phyloP scores from a whole-genome alignment of 2,888 invertebrate genomes.

The Amblyteles armatorius region DNA sequence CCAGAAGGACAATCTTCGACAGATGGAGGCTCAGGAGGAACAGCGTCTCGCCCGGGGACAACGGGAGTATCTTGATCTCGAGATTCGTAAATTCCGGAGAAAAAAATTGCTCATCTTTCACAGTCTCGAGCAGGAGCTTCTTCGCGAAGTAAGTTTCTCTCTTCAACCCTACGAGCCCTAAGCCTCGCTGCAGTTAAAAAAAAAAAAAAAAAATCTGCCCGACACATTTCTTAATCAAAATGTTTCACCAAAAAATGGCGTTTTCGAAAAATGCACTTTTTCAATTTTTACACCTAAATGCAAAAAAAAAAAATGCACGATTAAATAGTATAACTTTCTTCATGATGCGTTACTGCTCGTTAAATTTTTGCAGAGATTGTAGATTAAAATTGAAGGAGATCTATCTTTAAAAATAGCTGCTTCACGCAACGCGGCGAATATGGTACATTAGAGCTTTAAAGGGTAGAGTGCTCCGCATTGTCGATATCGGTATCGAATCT shows the following conservation, averaged over 20 bases:
- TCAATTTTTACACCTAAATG: not conserved
- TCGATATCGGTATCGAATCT: not conserved
- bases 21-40: constrained; percentile 96
- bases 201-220: not conserved
- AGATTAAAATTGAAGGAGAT: not conserved
- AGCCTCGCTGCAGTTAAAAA: not conserved
- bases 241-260: not conserved
- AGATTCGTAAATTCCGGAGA: constrained; percentile 96
- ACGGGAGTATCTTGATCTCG: constrained; percentile 95
- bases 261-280: not conserved
- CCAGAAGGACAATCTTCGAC: constrained; percentile 96
- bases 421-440: not conserved
- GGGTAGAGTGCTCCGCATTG: not conserved
- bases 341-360: not conserved
- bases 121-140: constrained; percentile 95
- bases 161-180: not conserved
- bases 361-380: not conserved
- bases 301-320: not conserved
- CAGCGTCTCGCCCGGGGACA: constrained; percentile 94
- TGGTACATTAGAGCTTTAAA: not conserved
- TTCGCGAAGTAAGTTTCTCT: constrained; percentile 90
- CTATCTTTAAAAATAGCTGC: not conserved
- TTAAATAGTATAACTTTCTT: not conserved
- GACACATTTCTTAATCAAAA: not conserved
- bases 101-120: constrained; percentile 95